phyloP scores from a whole-genome alignment of 2,797 vertebrate species.

The Artibeus jamaicensis region DNA sequence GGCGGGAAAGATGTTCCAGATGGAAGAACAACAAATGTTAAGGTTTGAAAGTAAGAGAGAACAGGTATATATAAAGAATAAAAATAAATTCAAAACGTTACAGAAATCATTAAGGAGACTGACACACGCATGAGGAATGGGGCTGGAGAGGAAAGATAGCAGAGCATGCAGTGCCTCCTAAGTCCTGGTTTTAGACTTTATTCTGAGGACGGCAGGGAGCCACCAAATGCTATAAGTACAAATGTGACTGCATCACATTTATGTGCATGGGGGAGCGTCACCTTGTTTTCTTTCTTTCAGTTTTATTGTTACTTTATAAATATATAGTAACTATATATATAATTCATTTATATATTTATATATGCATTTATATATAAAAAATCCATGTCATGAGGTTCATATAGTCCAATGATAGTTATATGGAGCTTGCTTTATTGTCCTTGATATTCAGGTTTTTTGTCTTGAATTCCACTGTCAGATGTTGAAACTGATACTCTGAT shows the following conservation, averaged over 20 bases:
- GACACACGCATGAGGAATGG: background rate
- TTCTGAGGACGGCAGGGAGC: background rate
- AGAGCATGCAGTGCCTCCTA: background rate
- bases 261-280: background rate
- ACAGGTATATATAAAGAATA: background rate
- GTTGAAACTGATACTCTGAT: background rate
- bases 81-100: background rate
- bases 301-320: background rate
- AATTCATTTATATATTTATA: background rate
- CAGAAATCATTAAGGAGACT: background rate
- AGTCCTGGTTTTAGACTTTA: background rate
- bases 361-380: background rate
- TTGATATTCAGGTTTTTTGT: background rate
- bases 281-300: background rate
- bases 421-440: background rate
- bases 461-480: background rate
- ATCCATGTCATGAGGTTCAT: background rate
- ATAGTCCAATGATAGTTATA: background rate
- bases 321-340: too few relatives aligned
- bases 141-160: background rate
- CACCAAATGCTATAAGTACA: background rate
- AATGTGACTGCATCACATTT: background rate
- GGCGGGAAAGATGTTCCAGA: background rate
- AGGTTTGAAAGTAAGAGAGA: background rate
- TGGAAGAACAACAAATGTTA: background rate